Evolutionary conservation across 1,140 invertebrate genomes (phyloP).

Genomic region (Aphelinus certus): DNA sequence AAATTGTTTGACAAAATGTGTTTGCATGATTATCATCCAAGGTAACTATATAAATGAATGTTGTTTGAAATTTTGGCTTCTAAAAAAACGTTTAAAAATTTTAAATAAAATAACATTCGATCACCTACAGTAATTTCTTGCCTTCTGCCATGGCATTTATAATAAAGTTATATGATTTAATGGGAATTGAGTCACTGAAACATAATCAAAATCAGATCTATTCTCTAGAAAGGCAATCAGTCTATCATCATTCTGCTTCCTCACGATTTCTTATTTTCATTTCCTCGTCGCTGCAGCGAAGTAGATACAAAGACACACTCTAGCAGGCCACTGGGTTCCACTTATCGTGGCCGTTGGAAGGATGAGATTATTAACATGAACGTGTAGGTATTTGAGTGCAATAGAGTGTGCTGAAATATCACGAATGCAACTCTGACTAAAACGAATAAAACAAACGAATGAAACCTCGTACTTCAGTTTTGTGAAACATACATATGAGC

Average conservation of each 20-base stretch:
- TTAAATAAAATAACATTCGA: too few relatives aligned
- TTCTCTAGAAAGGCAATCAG: background rate
- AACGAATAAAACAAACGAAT: background rate
- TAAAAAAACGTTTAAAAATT: too few relatives aligned
- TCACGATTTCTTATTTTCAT: conserved; percentile 33
- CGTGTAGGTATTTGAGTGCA: conserved; percentile 47
- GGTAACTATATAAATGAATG: too few relatives aligned
- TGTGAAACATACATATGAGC: conserved; percentile 1
- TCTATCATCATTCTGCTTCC: background rate
- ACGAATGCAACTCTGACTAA: conserved; percentile 5
- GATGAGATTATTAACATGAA: conserved; percentile 54
- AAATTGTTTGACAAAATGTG: too few relatives aligned
- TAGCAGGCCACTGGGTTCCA: conserved; percentile 51
- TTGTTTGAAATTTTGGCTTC: too few relatives aligned
- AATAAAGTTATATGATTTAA: too few relatives aligned
- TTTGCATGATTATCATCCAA: too few relatives aligned
- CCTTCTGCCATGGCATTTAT: too few relatives aligned
- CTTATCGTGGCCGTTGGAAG: conserved; percentile 55
- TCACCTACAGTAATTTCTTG: too few relatives aligned
- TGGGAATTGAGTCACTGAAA: too few relatives aligned
- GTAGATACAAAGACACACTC: conserved; percentile 53
- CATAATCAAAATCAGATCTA: too few relatives aligned
- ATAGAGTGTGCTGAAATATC: too few relatives aligned
- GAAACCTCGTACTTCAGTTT: conserved; percentile 8
- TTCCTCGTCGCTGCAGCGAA: conserved; percentile 45